phyloP scores from a whole-genome alignment of 2,797 vertebrate genomes.

The Buphagus erythrorhynchus region DNA sequence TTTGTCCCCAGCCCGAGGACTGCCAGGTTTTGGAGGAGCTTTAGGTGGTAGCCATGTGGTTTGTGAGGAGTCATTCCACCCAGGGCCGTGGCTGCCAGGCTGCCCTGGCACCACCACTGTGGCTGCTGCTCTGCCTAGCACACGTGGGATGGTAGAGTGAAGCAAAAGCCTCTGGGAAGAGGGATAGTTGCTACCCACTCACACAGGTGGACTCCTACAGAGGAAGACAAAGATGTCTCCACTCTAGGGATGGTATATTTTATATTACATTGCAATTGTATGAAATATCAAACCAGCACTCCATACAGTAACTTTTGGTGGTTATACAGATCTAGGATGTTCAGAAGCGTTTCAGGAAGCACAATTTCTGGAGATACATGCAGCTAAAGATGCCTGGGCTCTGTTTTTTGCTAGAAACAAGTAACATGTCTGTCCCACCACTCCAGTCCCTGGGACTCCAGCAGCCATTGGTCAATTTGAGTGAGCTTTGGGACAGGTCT shows the following conservation, averaged over 20 bases:
- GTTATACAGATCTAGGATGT: not conserved
- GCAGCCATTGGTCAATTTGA: not conserved
- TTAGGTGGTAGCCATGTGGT: not conserved
- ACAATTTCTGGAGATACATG: not conserved
- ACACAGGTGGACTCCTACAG: not conserved
- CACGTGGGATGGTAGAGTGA: fast-evolving
- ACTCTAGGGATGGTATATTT: not conserved
- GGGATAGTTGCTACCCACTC: not conserved
- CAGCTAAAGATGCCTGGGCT: not conserved
- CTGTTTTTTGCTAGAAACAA: not conserved
- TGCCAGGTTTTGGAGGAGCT: not conserved
- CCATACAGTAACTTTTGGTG: not conserved
- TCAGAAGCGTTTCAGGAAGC: not conserved
- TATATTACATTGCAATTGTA: not conserved
- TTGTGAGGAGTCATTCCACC: not conserved
- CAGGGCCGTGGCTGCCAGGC: not conserved
- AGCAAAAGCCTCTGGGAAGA: not conserved
- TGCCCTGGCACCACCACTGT: not conserved
- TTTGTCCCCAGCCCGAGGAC: not conserved
- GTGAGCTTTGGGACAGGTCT: not conserved
- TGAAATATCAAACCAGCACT: not conserved
- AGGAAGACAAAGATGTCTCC: not conserved
- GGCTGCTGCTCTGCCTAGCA: not conserved
- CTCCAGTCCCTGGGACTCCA: fast-evolving
- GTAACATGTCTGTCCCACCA: fast-evolving